Conservation (phyloP, 2,113 vertebrate genomes). For the Mionectes macconnelli region DNA sequence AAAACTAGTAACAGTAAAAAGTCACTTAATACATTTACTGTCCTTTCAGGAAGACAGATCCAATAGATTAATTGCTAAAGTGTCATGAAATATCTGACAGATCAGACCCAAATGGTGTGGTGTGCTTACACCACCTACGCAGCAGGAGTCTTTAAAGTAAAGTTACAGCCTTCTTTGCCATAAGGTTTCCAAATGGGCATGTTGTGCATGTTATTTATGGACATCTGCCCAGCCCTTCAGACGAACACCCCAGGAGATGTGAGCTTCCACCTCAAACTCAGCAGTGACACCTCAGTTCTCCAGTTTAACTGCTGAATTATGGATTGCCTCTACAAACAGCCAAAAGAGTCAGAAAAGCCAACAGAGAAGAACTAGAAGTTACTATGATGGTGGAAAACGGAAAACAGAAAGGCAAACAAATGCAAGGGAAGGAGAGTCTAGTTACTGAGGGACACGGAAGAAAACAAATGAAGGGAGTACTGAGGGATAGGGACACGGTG, state of each 20-base stretch:
- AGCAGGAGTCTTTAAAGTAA: not conserved
- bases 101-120: not conserved
- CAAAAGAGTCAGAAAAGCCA: not conserved
- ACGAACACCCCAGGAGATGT: not conserved
- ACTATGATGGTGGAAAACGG: not conserved
- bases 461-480: not conserved
- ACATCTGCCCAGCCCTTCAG: not conserved
- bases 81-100: not conserved
- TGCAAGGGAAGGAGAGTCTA: not conserved
- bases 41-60: not conserved
- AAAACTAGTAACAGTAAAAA: not conserved
- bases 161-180: not conserved
- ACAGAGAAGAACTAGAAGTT: not conserved
- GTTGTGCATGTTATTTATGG: not conserved
- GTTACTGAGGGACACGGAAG: fast-evolving
- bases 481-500: not conserved
- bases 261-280: not conserved
- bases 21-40: not conserved
- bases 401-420: not conserved
- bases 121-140: not conserved
- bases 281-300: not conserved
- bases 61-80: not conserved
- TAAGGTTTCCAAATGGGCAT: not conserved
- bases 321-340: not conserved
- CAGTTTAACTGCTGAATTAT: not conserved